Percentiles rank a stretch among this genome's conserved stretches.
Conservation (phyloP, 2,797 vertebrate genomes). For the Lateolabrax maculatus region DNA sequence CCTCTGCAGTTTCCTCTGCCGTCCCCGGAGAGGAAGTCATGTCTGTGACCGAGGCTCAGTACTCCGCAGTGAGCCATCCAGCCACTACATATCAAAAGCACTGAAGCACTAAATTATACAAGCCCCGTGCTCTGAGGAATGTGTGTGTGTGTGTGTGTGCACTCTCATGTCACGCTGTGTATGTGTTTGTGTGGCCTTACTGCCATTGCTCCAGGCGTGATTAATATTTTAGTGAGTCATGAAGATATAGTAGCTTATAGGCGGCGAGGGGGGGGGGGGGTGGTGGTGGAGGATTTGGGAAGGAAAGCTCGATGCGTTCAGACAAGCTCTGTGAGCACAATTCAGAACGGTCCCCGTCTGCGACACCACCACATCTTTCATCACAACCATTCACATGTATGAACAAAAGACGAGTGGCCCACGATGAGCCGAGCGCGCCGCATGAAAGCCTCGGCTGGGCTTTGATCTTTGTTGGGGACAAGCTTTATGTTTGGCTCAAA, state of each 20-base stretch:
- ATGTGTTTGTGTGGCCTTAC: constrained; percentile 44
- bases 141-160: constrained; percentile 10
- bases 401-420: constrained; percentile 63
- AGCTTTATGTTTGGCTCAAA: constrained; percentile 51
- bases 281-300: constrained; percentile 35
- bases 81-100: constrained; percentile 64
- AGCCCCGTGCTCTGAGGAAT: constrained; percentile 32
- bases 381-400: constrained; percentile 65
- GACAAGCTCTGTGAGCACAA: constrained; percentile 39
- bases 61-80: constrained; percentile 40
- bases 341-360: constrained; percentile 47
- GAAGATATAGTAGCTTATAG: constrained; percentile 61
- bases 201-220: constrained; percentile 44
- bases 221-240: constrained; percentile 77
- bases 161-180: constrained; percentile 23
- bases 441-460: constrained; percentile 59
- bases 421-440: constrained; percentile 4
- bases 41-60: constrained; percentile 47
- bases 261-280: neutral
- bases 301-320: constrained; percentile 33
- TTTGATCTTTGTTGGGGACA: constrained; percentile 68
- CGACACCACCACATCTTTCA: constrained; percentile 58
- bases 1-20: constrained; percentile 41
- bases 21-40: constrained; percentile 42
- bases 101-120: constrained; percentile 73